These are phyloP conservation scores for Heterotis niloticus DNA, from an alignment of 2,113 vertebrate genomes.

Conservation along the genomic window DNA sequence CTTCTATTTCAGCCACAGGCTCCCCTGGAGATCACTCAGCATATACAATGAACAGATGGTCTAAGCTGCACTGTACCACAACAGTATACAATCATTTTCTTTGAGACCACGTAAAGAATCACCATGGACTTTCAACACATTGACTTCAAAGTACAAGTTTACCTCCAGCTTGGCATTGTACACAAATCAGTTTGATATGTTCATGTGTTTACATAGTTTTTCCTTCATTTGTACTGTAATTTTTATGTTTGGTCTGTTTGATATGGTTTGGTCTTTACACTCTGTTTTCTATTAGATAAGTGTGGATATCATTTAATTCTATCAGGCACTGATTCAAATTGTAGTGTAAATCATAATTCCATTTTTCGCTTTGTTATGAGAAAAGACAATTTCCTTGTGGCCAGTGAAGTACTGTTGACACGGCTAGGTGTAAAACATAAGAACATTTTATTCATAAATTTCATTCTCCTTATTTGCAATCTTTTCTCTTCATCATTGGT, in stretches of 20 bases:
- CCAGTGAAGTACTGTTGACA: slow-evolving; percentile 3
- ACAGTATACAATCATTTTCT: slow-evolving; percentile 8
- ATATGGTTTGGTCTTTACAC: background rate
- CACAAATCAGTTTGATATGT: slow-evolving; percentile 13
- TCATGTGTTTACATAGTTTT: slow-evolving; percentile 9
- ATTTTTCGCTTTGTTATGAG: background rate
- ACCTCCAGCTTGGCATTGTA: slow-evolving; percentile 3
- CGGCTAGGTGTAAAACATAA: background rate
- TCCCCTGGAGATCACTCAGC: slow-evolving; percentile 3
- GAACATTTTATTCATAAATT: too few species aligned
- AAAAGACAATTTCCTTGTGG: background rate
- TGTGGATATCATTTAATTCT: slow-evolving; percentile 4
- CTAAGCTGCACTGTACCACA: slow-evolving; percentile 7
- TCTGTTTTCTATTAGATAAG: background rate
- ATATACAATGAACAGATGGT: slow-evolving; percentile 24
- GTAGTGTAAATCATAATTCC: background rate
- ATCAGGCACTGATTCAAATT: background rate
- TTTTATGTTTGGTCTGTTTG: background rate
- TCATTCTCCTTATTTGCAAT: too few species aligned
- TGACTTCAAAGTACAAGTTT: slow-evolving; percentile 14
- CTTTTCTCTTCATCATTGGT: too few species aligned
- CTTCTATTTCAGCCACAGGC: slow-evolving; percentile 16
- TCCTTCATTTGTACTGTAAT: slow-evolving; percentile 1
- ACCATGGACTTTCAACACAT: slow-evolving; percentile 12
- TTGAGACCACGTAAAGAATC: slow-evolving; percentile 5